Evolutionary conservation across 2,113 vertebrate species (phyloP).

Genomic region (Mirounga angustirostris): DNA sequence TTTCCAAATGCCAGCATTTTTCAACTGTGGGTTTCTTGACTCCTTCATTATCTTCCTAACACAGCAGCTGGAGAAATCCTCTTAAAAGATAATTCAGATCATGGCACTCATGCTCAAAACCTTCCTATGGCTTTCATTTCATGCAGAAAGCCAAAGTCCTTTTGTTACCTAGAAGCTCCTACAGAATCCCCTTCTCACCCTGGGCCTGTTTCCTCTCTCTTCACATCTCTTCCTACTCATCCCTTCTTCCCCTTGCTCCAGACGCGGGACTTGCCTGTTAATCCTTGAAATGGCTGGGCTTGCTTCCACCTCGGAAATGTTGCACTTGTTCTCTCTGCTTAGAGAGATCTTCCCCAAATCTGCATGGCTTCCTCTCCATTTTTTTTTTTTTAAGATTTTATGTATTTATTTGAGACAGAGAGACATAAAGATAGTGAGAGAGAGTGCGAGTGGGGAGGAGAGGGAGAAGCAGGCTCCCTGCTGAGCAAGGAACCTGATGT

Average conservation of each 20-base stretch:
- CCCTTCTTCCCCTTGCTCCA: too few species aligned
- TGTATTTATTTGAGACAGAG: not conserved
- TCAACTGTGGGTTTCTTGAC: not conserved
- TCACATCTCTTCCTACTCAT: not conserved
- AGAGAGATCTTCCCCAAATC: not conserved
- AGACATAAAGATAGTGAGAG: not conserved
- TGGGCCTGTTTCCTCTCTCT: not conserved
- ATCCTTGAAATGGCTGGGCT: too few species aligned
- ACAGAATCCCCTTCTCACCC: not conserved
- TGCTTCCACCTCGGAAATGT: rapidly evolving
- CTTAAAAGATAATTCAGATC: not conserved
- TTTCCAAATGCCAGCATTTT: not conserved
- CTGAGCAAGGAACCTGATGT: not conserved
- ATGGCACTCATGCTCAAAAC: not conserved
- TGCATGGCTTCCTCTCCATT: not conserved
- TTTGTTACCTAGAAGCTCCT: not conserved
- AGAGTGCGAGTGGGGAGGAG: not conserved
- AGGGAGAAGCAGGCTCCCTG: not conserved
- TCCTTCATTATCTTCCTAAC: not conserved
- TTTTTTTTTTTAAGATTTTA: not conserved
- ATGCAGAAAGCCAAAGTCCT: not conserved
- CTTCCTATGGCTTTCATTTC: not conserved
- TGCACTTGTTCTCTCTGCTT: not conserved
- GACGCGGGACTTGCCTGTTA: not conserved
- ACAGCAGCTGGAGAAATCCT: not conserved